Percentiles rank a stretch among this genome's conserved stretches.
These are phyloP conservation scores for Patella caerulea DNA, from an alignment of 2,888 invertebrate genomes.

Conservation along the genomic window DNA sequence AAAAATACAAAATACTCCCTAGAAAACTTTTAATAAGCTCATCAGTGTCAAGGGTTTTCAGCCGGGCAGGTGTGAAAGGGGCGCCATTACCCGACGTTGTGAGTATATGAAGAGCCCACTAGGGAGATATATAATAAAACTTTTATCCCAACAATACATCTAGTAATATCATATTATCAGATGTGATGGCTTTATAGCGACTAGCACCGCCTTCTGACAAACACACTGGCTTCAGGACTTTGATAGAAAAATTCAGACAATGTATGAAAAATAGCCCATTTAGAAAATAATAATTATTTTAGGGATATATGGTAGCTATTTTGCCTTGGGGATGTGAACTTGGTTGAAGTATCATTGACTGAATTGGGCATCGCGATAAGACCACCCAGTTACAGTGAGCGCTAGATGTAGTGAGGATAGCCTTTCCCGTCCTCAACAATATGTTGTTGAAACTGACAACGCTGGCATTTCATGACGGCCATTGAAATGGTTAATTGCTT, in stretches of 20 bases:
- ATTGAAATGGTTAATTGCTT: constrained; percentile 9
- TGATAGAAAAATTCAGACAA: background rate
- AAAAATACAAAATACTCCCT: background rate
- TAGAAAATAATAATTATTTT: constrained; percentile 11
- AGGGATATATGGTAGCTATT: background rate
- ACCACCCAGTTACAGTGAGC: background rate
- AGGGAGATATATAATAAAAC: background rate
- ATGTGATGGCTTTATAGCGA: background rate
- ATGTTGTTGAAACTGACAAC: constrained; percentile 9
- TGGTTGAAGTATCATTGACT: constrained; percentile 9
- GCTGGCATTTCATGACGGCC: constrained; percentile 12
- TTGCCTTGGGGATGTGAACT: constrained; percentile 10
- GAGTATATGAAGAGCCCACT: background rate
- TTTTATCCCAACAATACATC: background rate
- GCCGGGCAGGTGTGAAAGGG: background rate
- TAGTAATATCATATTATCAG: background rate
- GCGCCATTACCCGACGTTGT: background rate
- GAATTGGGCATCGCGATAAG: background rate
- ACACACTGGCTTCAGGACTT: background rate
- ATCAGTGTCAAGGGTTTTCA: constrained; percentile 4
- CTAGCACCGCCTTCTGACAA: constrained; percentile 10
- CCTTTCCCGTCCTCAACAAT: constrained; percentile 8
- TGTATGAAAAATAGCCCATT: background rate
- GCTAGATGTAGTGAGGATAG: background rate
- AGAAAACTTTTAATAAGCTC: constrained; percentile 2